Conservation (phyloP, 2,888 invertebrate species). For the Junonia oenone region DNA sequence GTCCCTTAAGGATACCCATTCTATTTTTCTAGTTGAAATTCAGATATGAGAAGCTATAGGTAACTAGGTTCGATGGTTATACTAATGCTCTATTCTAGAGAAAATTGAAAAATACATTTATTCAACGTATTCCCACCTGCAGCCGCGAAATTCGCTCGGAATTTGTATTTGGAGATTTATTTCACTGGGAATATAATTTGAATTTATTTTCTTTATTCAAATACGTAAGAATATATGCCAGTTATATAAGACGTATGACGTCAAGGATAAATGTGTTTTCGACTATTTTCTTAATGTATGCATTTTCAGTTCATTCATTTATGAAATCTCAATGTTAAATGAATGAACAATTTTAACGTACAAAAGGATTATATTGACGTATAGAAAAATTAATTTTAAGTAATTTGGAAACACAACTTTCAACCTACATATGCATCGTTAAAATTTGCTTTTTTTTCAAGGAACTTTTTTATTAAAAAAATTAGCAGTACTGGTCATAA, state of each 20-base stretch:
- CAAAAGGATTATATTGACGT: no score
- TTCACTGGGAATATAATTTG: conserved; percentile 19
- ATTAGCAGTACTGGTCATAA: background rate
- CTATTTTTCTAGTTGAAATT: background rate
- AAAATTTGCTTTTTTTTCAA: no score
- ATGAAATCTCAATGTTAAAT: background rate
- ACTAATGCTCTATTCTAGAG: conserved; percentile 18
- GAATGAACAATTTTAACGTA: no score
- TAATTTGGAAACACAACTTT: no score
- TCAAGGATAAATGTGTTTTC: background rate
- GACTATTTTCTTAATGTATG: background rate
- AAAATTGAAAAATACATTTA: conserved; percentile 29
- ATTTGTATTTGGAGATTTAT: conserved; percentile 22
- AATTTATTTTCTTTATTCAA: conserved; percentile 18
- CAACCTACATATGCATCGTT: no score
- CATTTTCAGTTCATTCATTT: background rate
- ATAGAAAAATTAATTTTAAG: no score
- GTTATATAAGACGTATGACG: conserved; percentile 5
- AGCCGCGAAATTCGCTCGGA: conserved; percentile 19
- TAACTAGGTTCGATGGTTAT: conserved; percentile 5
- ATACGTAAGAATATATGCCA: conserved; percentile 3
- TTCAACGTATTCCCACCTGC: conserved; percentile 27
- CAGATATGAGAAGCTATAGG: background rate
- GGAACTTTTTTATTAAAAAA: no score
- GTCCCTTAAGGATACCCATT: background rate